Percentiles rank a stretch among this genome's conserved stretches.
phyloP scores from a whole-genome alignment of 2,888 invertebrate species.

The Pediacus dermestoides region DNA sequence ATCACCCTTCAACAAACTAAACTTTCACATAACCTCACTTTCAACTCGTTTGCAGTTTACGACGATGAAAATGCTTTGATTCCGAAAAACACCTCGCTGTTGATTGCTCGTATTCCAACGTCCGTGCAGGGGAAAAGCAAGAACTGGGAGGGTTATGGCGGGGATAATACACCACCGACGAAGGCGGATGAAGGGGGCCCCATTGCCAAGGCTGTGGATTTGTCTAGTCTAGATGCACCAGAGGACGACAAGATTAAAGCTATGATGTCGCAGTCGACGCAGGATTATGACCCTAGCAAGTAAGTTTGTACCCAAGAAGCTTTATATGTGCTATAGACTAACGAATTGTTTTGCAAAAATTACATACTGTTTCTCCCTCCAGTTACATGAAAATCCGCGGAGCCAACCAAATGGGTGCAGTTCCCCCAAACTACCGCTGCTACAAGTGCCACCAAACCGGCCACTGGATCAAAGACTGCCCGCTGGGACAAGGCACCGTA shows the following conservation, averaged over 20 bases:
- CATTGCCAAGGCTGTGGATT: conserved; percentile 71
- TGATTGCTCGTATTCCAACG: conserved; percentile 89
- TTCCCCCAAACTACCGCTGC: conserved; percentile 90
- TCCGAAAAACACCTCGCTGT: conserved; percentile 95
- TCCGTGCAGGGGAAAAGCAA: conserved; percentile 69
- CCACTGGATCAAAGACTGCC: conserved; percentile 98
- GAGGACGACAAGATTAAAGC: conserved; percentile 98
- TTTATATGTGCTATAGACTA: too few relatives aligned
- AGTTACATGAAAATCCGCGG: conserved; percentile 88
- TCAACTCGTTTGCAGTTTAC: conserved; percentile 68
- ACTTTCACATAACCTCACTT: conserved; percentile 15
- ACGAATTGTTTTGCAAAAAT: too few relatives aligned
- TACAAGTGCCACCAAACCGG: conserved; percentile 92
- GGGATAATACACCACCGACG: conserved; percentile 48
- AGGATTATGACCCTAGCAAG: conserved; percentile 97
- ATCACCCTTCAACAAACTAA: too few relatives aligned
- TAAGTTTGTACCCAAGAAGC: too few relatives aligned
- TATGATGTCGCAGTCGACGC: conserved; percentile 96
- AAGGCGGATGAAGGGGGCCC: conserved; percentile 47
- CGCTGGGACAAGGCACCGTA: conserved; percentile 60
- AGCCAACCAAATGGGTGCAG: conserved; percentile 82
- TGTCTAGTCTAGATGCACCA: conserved; percentile 85
- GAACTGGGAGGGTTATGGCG: conserved; percentile 62
- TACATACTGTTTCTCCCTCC: conserved; percentile 45
- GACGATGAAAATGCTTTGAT: conserved; percentile 86